Base-by-base conservation (phyloP, 1,140 invertebrate genomes). In the Drosophila obscura region DNA sequence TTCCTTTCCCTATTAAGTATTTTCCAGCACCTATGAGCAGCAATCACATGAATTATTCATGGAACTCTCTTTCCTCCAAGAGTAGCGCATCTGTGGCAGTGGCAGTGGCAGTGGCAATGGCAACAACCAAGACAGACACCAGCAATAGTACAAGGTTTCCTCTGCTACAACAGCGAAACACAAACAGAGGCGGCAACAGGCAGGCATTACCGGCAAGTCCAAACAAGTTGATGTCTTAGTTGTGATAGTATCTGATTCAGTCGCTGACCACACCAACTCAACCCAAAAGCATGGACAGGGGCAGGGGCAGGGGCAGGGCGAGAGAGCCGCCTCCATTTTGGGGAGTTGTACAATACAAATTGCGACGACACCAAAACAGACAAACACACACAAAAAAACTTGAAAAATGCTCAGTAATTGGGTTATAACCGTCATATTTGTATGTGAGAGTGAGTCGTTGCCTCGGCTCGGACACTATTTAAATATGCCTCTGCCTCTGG, bases 401-500 rank as follows among this genome's bases (percentile, higher is more conserved):
- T 77, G 79, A 82, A 82, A 77, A 77, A 64, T 78, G 66, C 58
- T 73, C 43, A 71, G 35, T 73, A 87, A 88, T 87, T 83, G 83
- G 83, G 83, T 88, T 87, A 88, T 88, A 89, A 73, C 76, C 83
- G 79, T 77, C 81, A 77, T 71, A 73, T 69, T 68, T 69, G 72
- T 63, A 48, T 74, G 59, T 75, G 50, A 56, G 58, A 75, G 57
- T 61, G 46, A 55, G 50, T n/a, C 41, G 45, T 22, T 19, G 45
- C 44, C 19, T 22, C 50, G 35, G 48, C 48, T 71, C 19, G 62
- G 49, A 31, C 35, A 44, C 68, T 53, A 73, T 73, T 73, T 73
- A 73, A 73, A 73, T 63, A 78, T 59, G 59, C 66, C 46, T 65
- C 45, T 57, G 43, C 35, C n/a, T n/a, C 55, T 28, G 43, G 45